Base-by-base conservation (phyloP, 2,797 vertebrate genomes). In the Discoglossus pictus region DNA sequence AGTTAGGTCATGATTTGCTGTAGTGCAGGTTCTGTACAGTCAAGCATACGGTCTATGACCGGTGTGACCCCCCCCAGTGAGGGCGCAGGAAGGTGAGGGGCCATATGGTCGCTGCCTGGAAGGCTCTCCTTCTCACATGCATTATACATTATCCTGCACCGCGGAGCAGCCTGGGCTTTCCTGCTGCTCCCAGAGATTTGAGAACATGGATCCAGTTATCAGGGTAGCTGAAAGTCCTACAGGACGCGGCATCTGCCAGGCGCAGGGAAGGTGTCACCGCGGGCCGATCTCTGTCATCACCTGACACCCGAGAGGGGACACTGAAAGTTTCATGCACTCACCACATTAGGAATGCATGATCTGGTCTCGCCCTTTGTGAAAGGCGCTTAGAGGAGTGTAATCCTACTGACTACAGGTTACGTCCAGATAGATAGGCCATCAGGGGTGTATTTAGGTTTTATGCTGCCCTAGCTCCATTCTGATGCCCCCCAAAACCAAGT, bases 131-230 rank as follows among this genome's bases (percentile, higher is more conserved):
- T 48, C 35, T 43, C 44, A 16, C 44, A 71, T 71, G 38, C 68
- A 71, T 71, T 64, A 71, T 71, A 71, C 52, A 71, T 71, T 27
- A 25, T 13, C 38, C 12, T 12, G 34, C n/a, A 35, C 60, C 58
- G 52, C 24, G 50, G 40, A 20, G 51, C n/a, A 24, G 51, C 35
- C n/a, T n/a, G n/a, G n/a, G n/a, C n/a, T 35, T 63, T 31, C 59
- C 51, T 50, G 60, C 43, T 63, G 59, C 35, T 48, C 18, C 34
- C 50, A 50, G 61, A 51, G 68, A 71, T 64, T 52, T 58, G 60
- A 71, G 60, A 71, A 63, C 68, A 59, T 63, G 63, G 55, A 70
- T 71, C 61, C 36, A 50, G 52, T 70, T 55, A 56, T 63, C 47
- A 25, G 48, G 44, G 13, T 38, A 4, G 18, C 40, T 31, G 50